Conservation (phyloP, 2,797 vertebrate genomes). For the Lophius americanus region DNA sequence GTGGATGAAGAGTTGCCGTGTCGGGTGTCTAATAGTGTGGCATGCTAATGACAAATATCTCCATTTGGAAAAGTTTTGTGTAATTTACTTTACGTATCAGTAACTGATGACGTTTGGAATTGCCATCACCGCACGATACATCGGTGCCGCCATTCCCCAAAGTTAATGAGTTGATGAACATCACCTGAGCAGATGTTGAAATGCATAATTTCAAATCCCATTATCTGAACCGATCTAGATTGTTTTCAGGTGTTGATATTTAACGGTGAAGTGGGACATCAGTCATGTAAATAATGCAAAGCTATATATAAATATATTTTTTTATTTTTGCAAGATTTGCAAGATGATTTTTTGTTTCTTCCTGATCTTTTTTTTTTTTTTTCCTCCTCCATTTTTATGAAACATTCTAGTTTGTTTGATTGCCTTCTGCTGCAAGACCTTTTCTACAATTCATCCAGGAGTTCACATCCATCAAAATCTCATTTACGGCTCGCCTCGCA, state of each 20-base stretch:
- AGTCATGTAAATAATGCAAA: constrained; percentile 6
- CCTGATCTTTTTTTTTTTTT: not conserved
- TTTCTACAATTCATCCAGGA: constrained; percentile 58
- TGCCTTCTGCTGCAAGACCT: constrained; percentile 60
- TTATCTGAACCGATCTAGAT: not conserved
- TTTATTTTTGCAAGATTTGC: too few species aligned
- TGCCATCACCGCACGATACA: not conserved
- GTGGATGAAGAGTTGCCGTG: too few species aligned
- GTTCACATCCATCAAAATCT: constrained; percentile 67
- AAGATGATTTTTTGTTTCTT: not conserved
- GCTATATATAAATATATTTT: too few species aligned
- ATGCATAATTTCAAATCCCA: not conserved
- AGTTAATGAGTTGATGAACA: not conserved
- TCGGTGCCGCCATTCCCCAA: not conserved
- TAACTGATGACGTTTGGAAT: not conserved
- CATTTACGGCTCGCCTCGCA: constrained; percentile 54
- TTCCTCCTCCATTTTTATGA: not conserved
- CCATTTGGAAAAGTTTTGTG: too few species aligned
- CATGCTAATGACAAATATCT: too few species aligned
- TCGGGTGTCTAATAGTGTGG: too few species aligned
- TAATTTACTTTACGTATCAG: not conserved
- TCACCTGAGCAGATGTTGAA: not conserved
- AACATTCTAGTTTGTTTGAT: constrained; percentile 38
- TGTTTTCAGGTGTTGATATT: not conserved
- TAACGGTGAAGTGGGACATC: not conserved